phyloP scores from a whole-genome alignment of 2,888 invertebrate species.

The Nymphalis urticae region DNA sequence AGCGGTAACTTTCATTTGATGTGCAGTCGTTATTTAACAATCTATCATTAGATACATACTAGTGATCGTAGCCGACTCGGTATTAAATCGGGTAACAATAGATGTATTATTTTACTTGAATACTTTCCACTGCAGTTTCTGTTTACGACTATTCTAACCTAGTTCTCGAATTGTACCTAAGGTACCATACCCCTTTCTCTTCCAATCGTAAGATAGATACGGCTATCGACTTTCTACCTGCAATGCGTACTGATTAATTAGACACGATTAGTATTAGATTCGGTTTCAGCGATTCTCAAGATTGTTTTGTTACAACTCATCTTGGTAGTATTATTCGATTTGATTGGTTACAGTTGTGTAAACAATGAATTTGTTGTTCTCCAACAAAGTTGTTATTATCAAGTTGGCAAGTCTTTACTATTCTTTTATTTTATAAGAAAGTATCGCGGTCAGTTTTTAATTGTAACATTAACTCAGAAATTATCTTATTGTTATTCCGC shows the following conservation, averaged over 20 bases:
- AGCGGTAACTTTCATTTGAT: slow-evolving; percentile 2
- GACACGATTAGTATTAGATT: slow-evolving; percentile 67
- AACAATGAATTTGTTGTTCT: slow-evolving; percentile 14
- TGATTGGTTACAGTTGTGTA: slow-evolving; percentile 47
- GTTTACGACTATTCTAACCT: slow-evolving; percentile 54
- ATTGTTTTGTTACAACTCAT: slow-evolving; percentile 35
- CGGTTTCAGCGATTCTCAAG: slow-evolving; percentile 47
- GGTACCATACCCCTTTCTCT: slow-evolving; percentile 71
- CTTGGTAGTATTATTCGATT: slow-evolving; percentile 12
- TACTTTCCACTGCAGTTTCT: slow-evolving; percentile 52
- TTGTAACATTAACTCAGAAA: not conserved
- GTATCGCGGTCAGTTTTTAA: no score
- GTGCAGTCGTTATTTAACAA: not conserved
- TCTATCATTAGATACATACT: slow-evolving; percentile 1
- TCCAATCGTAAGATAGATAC: slow-evolving; percentile 58
- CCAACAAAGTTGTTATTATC: no score
- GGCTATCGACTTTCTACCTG: slow-evolving; percentile 71
- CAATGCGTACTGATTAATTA: slow-evolving; percentile 78
- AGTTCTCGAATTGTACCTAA: slow-evolving; percentile 53
- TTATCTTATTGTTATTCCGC: not conserved
- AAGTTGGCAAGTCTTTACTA: no score
- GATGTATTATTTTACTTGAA: slow-evolving; percentile 43
- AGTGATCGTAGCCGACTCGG: slow-evolving; percentile 17
- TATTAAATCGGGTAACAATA: slow-evolving; percentile 37
- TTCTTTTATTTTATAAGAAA: no score